A percentile compares a stretch with the other conserved stretches of the same genome.
Conservation (phyloP, 2,797 vertebrate species). For the Mus minutoides region DNA sequence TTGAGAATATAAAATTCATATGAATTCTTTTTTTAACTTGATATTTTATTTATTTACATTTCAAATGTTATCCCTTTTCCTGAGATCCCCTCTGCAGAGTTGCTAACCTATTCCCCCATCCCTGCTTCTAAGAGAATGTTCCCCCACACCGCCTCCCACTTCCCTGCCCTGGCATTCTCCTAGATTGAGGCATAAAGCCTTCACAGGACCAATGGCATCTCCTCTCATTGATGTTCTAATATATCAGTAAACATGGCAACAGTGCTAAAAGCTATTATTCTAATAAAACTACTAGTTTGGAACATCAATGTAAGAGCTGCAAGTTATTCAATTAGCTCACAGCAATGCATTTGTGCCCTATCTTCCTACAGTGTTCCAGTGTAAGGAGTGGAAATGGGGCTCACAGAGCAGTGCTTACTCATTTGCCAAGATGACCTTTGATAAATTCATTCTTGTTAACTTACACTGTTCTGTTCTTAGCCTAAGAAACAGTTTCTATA, state of each 20-base stretch:
- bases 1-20: neutral
- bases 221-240: neutral
- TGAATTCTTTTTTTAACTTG: neutral
- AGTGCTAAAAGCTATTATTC: neutral
- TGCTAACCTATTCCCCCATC: no score
- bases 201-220: no score
- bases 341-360: neutral
- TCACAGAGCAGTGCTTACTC: neutral
- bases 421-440: neutral
- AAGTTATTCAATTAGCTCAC: neutral
- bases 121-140: no score
- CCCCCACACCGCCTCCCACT: no score
- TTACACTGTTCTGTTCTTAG: neutral
- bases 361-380: neutral
- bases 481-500: neutral
- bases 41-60: no score
- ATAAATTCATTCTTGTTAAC: constrained; percentile 7
- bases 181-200: no score
- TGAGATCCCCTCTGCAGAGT: no score
- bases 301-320: neutral
- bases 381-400: neutral
- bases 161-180: no score
- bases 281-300: neutral
- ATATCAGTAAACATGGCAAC: neutral
- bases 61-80: no score